Base-by-base conservation (phyloP, 1,140 invertebrate genomes). In the Heliconius hewitsoni region DNA sequence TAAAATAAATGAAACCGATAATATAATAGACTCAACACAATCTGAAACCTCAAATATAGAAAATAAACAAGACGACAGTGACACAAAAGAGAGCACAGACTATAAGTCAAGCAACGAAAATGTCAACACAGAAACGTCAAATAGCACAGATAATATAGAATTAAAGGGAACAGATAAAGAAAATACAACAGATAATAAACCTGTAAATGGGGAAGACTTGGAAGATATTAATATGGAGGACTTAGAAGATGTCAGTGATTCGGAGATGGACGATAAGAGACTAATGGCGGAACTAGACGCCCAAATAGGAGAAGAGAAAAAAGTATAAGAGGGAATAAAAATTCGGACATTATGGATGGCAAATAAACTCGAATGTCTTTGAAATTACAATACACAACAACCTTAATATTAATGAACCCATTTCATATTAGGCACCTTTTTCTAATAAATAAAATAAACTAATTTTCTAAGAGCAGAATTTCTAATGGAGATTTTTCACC, bases 231-330 rank as follows among this genome's bases (percentile, higher is more conserved):
- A 81, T 81, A 81, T 84, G 71, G 81, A 84, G 2, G 84, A 87
- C 46, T 80, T 89, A 23, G 83, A 87, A 71, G 86, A 86, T 39
- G 66, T 81, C 0, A 85, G 78, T n/a, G 86, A 86, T 18, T 70
- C 74, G 16, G 85, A 87, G 50, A 70, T 87, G 5, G 87, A 88
- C 23, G 86, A 90, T 74, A 79, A 71, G 2, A 83, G 81, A 27
- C 70, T 89, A 11, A 88, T 89, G 85, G 82, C 85, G 11, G 89
- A 78, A 3, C 50, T 90, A 30, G 81, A 90, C 11, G 84, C 79
- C 19, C 85, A 91, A 23, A 89, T 89, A 3, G 85, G 79, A 5
- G 88, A 86, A 27, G 60, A 66, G 11, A 66, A 11, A 8, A 66
- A 30, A 66, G 27, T 66, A 8, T 27, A 9, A 4, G 9, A 27